Evolutionary conservation across 1,140 invertebrate species (phyloP).

Genomic region (Littorina saxatilis): DNA sequence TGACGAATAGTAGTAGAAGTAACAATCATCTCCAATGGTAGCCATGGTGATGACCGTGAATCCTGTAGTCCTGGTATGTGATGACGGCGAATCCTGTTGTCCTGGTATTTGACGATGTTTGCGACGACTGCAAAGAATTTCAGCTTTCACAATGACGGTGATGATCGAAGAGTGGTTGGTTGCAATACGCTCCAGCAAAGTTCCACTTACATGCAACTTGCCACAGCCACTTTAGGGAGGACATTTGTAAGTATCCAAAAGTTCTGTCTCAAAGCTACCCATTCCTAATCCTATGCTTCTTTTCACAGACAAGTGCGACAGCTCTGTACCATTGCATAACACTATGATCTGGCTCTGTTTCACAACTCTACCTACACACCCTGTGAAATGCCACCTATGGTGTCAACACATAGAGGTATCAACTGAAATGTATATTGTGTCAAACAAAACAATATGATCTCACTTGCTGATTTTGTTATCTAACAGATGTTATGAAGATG

Average conservation of each 20-base stretch:
- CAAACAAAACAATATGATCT: no score
- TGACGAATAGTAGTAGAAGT: slow-evolving; percentile 59
- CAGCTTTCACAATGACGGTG: neutral
- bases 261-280: no score
- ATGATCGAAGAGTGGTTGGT: neutral
- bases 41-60: slow-evolving; percentile 34
- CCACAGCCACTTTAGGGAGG: neutral
- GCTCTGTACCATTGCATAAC: no score
- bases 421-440: no score
- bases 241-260: neutral
- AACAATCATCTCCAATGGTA: slow-evolving; percentile 55
- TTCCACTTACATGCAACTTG: neutral
- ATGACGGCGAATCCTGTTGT: neutral
- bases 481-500: no score
- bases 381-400: no score
- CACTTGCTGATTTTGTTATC: no score
- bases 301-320: no score
- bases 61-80: neutral
- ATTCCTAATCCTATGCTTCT: no score
- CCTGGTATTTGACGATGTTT: neutral
- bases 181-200: neutral
- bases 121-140: slow-evolving; percentile 29
- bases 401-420: no score
- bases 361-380: no score
- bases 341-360: no score